Evolutionary conservation across 2,113 vertebrate genomes (phyloP).

Genomic region (Ornithorhynchus anatinus): DNA sequence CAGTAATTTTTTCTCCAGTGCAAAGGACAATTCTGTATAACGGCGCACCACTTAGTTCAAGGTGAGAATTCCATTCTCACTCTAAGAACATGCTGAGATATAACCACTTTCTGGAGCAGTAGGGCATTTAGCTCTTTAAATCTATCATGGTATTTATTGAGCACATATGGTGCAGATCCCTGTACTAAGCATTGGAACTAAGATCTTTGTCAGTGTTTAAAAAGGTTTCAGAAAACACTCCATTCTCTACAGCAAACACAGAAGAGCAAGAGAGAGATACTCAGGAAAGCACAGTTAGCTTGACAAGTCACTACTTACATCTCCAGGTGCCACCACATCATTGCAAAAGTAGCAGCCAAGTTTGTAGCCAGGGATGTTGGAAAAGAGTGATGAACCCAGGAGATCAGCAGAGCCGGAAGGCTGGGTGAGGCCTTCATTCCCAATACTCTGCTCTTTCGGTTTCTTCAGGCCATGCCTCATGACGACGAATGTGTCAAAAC

Average conservation of each 20-base stretch:
- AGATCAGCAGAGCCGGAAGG: slow-evolving; percentile 60
- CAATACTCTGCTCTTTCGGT: slow-evolving; percentile 65
- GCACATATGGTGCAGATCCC: too few species aligned
- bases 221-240: fast-evolving
- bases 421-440: slow-evolving; percentile 49
- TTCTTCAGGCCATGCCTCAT: slow-evolving; percentile 97
- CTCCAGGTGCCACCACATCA: slow-evolving; percentile 95
- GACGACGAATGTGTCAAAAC: slow-evolving; percentile 98
- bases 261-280: neutral
- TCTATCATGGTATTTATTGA: too few species aligned
- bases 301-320: slow-evolving; percentile 78
- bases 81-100: neutral
- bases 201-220: fast-evolving
- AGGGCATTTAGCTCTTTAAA: neutral
- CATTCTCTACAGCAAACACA: neutral
- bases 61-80: too few species aligned
- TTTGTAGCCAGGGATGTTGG: slow-evolving; percentile 95
- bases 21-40: too few species aligned
- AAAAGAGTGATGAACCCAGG: slow-evolving; percentile 88
- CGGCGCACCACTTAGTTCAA: too few species aligned
- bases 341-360: slow-evolving; percentile 99
- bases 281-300: neutral
- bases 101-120: neutral
- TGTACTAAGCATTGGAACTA: too few species aligned
- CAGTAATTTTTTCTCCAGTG: too few species aligned